Evolutionary conservation across 2,797 vertebrate genomes (phyloP).

Genomic region (Tenualosa thibaudeaui): DNA sequence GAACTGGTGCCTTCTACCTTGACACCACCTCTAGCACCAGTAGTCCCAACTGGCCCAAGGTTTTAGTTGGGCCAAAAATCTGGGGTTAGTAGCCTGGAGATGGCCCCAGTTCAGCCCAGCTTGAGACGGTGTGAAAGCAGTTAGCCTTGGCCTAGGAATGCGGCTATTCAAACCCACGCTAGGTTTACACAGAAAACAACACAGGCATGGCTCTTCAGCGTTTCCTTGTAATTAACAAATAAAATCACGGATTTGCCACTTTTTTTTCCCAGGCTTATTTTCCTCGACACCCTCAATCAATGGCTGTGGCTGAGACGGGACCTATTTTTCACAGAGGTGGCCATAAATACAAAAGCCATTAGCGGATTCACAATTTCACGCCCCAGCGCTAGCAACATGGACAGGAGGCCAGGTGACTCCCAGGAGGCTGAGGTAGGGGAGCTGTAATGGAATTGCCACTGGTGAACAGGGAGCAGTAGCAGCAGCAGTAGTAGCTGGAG

Average conservation of each 20-base stretch:
- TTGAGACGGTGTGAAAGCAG: too few relatives aligned
- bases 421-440: background rate
- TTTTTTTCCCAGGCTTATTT: background rate
- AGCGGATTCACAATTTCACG: slow-evolving; percentile 71
- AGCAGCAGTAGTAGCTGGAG: background rate
- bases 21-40: too few relatives aligned
- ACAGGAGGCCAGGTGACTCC: slow-evolving; percentile 41
- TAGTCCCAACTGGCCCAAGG: too few relatives aligned
- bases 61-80: too few relatives aligned
- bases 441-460: background rate
- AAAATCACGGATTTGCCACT: background rate
- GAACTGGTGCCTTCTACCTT: too few relatives aligned
- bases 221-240: background rate
- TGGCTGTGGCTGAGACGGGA: background rate
- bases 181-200: too few relatives aligned
- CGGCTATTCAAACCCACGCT: too few relatives aligned
- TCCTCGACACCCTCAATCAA: background rate
- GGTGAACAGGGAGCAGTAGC: background rate
- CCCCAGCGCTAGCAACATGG: slow-evolving; percentile 53
- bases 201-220: too few relatives aligned
- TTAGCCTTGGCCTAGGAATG: too few relatives aligned
- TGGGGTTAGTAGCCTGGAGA: too few relatives aligned
- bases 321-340: background rate
- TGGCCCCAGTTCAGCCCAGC: too few relatives aligned
- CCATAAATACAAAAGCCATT: slow-evolving; percentile 61